phyloP scores from a whole-genome alignment of 2,797 vertebrate genomes.

The Rousettus madagascariensis region DNA sequence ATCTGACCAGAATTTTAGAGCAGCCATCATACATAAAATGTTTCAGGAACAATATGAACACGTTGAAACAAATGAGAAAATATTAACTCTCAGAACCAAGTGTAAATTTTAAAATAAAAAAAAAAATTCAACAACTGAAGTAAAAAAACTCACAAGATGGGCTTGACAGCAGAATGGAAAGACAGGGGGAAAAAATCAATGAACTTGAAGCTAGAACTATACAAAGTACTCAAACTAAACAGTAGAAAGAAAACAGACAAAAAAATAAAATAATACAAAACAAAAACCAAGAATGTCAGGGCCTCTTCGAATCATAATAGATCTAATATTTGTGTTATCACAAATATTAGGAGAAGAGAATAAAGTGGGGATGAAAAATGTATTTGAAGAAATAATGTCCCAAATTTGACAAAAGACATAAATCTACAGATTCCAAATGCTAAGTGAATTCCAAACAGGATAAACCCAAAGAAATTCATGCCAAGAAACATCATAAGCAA shows the following conservation, averaged over 20 bases:
- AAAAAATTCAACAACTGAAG: not conserved
- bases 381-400: not conserved
- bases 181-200: not conserved
- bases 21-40: not conserved
- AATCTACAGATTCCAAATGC: constrained; percentile 1
- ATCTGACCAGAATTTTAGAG: not conserved
- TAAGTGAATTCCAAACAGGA: not conserved
- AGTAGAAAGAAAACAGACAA: not conserved
- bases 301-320: not conserved
- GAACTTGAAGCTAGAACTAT: not conserved
- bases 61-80: not conserved
- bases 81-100: not conserved
- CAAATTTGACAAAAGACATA: not conserved
- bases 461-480: not conserved
- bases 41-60: not conserved
- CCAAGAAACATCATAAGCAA: not conserved
- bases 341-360: not conserved
- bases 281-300: not conserved
- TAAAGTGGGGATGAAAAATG: not conserved
- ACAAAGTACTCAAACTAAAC: not conserved
- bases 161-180: not conserved
- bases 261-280: not conserved
- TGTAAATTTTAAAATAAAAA: not conserved
- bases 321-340: not conserved
- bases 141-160: not conserved